Base-by-base conservation (phyloP, 2,797 vertebrate species). In the Crypturellus tataupa region DNA sequence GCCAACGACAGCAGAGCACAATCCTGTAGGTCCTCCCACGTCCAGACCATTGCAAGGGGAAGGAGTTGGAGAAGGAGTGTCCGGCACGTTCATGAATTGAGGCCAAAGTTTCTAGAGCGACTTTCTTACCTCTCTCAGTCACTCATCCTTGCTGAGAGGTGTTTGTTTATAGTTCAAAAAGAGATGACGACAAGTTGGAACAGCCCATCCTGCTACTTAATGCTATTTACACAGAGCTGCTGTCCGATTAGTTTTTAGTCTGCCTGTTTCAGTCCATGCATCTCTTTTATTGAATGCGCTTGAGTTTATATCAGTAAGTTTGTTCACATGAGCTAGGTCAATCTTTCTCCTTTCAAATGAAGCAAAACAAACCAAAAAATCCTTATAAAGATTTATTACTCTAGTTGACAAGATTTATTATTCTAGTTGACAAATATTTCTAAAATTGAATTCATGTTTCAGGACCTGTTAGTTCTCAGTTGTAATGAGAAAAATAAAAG, bases 41-140 rank as follows among this genome's bases (percentile, higher is more conserved):
- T 27, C 39, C 39, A 25, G 39, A 55, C 9, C 29, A 65, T 55
- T 77, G 9, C 39, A 71, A 77, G 51, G 59, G 21, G 6, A 20
- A 23, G 33, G 17, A 2, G 1, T 23, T 53, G 51, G 29, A 59
- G 6, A 27, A 8, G 40, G 64, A 33, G n/a, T 11, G 25, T 60
- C 53, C 62, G 37, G 29, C 4, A 11, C 2, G 2, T 56, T 65
- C 0, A 1, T 35, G 59, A 71, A 82, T 10, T 23, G 53, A 59
- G 31, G 27, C 23, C 4, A 3, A 53, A 40, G 31, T 67, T 85
- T 63, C 0, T 0, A 42, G 55, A 63, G 40, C 2, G 1, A 37
- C 63, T 62, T 75, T 37, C 55, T 27, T 80, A 29, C 31, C 2
- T 42, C 40, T n/a, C 0, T 0, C 31, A 37, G 23, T 35, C 9